Evolutionary conservation across 1,140 invertebrate genomes (phyloP), one percentile per base, ranked within the genome.

Genomic region (Caenorhabditis tropicalis): DNA sequence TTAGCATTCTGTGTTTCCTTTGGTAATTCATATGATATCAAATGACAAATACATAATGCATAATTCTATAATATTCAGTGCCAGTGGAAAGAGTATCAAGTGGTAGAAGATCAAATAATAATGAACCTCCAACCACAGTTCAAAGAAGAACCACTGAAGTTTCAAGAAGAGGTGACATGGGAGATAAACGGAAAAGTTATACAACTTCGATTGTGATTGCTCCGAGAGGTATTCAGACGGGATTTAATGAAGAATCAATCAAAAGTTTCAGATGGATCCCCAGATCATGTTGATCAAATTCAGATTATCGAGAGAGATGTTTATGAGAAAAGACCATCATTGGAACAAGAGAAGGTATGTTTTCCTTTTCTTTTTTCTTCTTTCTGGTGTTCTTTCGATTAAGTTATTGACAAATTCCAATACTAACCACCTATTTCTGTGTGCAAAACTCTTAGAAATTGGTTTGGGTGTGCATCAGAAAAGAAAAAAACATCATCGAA

Each of bases 191-290:
- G 39, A 88, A 90, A 21, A 84, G 80, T 43, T 90, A 88, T 60
- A 90, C 89, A 12, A 90, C 89, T 19, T 90, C 89, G 24, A 90
- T 90, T 79, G 80, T 90, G 24, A 89, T 90, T n/a, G 88, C 89
- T 16, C 89, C 89, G 19, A 86, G 81, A 70, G 51, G 82, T 51
- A 70, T 88, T 4, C 19, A 16, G 15, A 58, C 29, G 21, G 39
- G 39, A 12, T 10, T 27, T 24, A 83, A 21, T 70, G 16, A 39
- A 21, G 21, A 27, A 3, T 43, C 3, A 46, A 88, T 31, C n/a
- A 16, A 6, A 46, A 60, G 19, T 49, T 33, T 79, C 27, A 48
- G 39, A 46, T 49, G 43, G 79, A 33, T 58, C 82, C 9, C 43
- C 53, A 21, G 49, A 56, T 19, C 51, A 21, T 43, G 46, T 81